Conservation (phyloP, 2,888 invertebrate species). For the Diplazon laetatorius region DNA sequence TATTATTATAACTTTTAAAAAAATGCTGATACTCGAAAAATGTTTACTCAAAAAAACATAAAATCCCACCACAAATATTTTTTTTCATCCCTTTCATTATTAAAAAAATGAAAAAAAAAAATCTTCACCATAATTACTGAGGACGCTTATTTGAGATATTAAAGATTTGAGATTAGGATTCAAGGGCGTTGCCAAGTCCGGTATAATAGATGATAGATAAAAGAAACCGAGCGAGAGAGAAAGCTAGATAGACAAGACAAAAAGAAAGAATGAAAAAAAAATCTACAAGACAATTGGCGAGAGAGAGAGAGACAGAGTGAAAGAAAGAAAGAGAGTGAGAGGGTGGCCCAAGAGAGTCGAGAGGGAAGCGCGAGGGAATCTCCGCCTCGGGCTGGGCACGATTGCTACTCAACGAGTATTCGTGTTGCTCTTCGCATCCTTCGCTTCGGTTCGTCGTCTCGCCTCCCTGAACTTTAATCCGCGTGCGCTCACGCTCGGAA, state of each 20-base stretch:
- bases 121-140: too few relatives aligned
- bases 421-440: slow-evolving; percentile 31
- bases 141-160: neutral
- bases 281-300: neutral
- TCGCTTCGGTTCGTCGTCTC: slow-evolving; percentile 46
- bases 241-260: neutral
- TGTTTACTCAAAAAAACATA: too few relatives aligned
- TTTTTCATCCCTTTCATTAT: too few relatives aligned
- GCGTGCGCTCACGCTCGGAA: slow-evolving; percentile 60
- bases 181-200: neutral
- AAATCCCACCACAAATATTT: too few relatives aligned
- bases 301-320: neutral
- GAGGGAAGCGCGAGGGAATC: too few relatives aligned
- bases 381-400: slow-evolving; percentile 1
- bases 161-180: neutral
- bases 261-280: neutral
- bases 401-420: slow-evolving; percentile 17
- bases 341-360: too few relatives aligned
- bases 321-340: too few relatives aligned
- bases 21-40: too few relatives aligned
- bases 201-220: neutral
- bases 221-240: slow-evolving; percentile 1
- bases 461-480: slow-evolving; percentile 64
- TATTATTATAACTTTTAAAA: too few relatives aligned
- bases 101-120: too few relatives aligned